These are phyloP conservation scores for Slavum lentiscoides DNA, from an alignment of 2,888 invertebrate genomes.

Conservation along the genomic window DNA sequence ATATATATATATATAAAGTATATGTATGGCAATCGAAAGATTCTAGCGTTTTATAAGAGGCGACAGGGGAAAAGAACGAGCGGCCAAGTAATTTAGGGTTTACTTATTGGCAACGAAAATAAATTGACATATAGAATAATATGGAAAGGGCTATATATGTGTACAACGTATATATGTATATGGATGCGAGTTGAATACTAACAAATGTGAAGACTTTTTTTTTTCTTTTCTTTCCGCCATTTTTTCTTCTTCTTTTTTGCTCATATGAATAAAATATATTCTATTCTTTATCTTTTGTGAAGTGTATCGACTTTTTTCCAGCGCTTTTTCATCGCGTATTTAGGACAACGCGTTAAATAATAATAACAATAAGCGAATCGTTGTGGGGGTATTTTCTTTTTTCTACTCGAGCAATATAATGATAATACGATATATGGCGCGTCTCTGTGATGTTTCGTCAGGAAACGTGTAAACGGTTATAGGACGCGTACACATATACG, in stretches of 20 bases:
- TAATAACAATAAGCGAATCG: background rate
- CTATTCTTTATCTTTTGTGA: background rate
- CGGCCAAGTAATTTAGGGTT: conserved; percentile 28
- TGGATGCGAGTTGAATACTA: conserved; percentile 23
- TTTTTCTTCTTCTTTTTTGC: background rate
- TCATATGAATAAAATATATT: background rate
- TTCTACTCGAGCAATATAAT: too few relatives aligned
- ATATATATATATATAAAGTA: background rate
- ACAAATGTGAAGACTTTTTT: background rate
- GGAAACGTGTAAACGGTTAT: background rate
- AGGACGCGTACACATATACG: background rate
- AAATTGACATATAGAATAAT: conserved; percentile 38
- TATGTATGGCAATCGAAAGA: conserved; percentile 6
- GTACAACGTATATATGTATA: too few relatives aligned
- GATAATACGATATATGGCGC: background rate
- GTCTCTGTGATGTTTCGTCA: background rate
- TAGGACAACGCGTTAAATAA: background rate
- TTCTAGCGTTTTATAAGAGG: conserved; percentile 5
- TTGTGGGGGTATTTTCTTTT: too few relatives aligned
- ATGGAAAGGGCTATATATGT: background rate
- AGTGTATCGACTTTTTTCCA: background rate
- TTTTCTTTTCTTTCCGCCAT: background rate
- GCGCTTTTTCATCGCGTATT: background rate
- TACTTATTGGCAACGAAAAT: conserved; percentile 24
- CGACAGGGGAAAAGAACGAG: background rate